These are phyloP conservation scores for Drosophila mimetica DNA, from an alignment of 2,888 invertebrate species.

Conservation along the genomic window DNA sequence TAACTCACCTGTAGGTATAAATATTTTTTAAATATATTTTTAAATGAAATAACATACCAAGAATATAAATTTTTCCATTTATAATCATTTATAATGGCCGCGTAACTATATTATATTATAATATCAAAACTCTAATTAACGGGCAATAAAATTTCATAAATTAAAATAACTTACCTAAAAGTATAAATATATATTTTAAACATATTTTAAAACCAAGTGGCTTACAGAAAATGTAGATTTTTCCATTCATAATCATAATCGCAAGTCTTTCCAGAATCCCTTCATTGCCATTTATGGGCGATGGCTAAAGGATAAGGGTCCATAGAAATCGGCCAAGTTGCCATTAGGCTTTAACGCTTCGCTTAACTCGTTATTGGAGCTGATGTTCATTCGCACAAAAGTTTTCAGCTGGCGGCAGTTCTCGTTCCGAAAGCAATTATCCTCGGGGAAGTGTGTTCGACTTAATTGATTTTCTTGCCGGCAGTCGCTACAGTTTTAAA, in stretches of 20 bases:
- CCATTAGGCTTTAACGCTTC: slow-evolving; percentile 75
- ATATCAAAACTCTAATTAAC: too few species aligned
- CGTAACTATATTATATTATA: too few species aligned
- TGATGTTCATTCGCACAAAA: slow-evolving; percentile 69
- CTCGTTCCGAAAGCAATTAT: slow-evolving; percentile 72
- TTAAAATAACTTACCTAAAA: too few species aligned
- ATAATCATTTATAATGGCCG: too few species aligned
- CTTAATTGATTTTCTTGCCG: slow-evolving; percentile 74
- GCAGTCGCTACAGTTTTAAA: slow-evolving; percentile 69
- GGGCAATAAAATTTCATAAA: too few species aligned
- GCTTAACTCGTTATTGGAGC: slow-evolving; percentile 74
- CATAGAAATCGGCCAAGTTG: slow-evolving; percentile 56
- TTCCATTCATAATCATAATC: background rate
- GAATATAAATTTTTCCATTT: too few species aligned
- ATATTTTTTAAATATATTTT: too few species aligned
- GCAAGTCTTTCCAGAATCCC: background rate
- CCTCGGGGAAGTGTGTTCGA: slow-evolving; percentile 70
- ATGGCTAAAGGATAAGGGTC: background rate
- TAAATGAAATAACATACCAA: too few species aligned
- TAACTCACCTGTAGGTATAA: too few species aligned
- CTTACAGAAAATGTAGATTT: background rate
- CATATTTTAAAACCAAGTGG: too few species aligned
- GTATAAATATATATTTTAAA: too few species aligned
- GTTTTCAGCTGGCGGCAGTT: slow-evolving; percentile 65
- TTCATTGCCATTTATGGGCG: slow-evolving; percentile 10